A percentile compares a stretch with the other conserved stretches of the same genome.
Conservation (phyloP, 2,888 invertebrate genomes). For the Yponomeuta plumbellus region DNA sequence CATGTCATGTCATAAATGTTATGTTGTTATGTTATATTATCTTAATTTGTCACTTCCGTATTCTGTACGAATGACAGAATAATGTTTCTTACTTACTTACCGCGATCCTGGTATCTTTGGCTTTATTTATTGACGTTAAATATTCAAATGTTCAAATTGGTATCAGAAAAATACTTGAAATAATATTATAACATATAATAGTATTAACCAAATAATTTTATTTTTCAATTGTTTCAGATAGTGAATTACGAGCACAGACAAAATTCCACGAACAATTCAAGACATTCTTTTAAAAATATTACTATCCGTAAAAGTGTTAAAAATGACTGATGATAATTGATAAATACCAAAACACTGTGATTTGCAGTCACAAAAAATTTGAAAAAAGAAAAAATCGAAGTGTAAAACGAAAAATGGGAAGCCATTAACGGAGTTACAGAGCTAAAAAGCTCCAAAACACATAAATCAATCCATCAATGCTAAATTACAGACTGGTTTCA, state of each 20-base stretch:
- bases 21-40: too few species aligned
- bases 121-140: too few species aligned
- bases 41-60: too few species aligned
- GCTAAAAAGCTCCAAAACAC: conserved; percentile 53
- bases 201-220: not conserved
- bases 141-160: too few species aligned
- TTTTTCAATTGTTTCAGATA: conserved; percentile 42
- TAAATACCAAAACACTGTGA: conserved; percentile 11
- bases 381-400: not conserved
- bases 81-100: too few species aligned
- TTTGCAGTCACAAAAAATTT: not conserved
- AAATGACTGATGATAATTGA: conserved; percentile 66
- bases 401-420: conserved; percentile 25
- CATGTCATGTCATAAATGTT: too few species aligned
- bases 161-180: too few species aligned
- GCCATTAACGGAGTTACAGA: conserved; percentile 38
- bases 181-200: too few species aligned
- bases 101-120: too few species aligned
- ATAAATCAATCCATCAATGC: conserved; percentile 79
- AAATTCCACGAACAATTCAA: not conserved
- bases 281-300: not conserved
- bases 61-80: too few species aligned
- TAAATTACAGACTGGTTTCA: conserved; percentile 94
- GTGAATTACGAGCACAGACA: conserved; percentile 12
- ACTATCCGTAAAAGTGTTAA: conserved; percentile 20